Evolutionary conservation across 1,140 invertebrate genomes (phyloP), one percentile per base, ranked within the genome.

Genomic region (Tetragonula clypearis): DNA sequence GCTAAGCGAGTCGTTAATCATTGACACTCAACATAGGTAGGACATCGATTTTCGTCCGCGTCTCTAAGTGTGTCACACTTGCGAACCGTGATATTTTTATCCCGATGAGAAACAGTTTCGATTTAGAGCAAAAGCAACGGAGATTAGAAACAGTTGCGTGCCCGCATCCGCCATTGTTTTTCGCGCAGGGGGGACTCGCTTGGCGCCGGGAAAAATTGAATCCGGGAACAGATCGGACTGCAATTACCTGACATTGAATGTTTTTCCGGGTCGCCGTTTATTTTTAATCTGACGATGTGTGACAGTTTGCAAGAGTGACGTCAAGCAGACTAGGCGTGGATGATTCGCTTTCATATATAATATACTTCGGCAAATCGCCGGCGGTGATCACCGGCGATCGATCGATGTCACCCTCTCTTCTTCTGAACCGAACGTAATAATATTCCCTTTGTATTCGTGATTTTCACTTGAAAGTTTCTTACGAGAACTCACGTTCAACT

Each of bases 281-380:
- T 90, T 90, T 90, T 90, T 90, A 90, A 90, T 89, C 66, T 56
- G n/a, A 41, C 62, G 74, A n/a, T 60, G 23, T 60, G 23, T 60
- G 30, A 75, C 68, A 71, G 83, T 81, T 77, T 65, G 74, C 62
- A 71, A 79, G 81, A 66, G 53, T 89, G 88, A 90, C 88, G 88
- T 90, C 85, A 89, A 89, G 75, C 88, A 66, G 82, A 23, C 88
- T 89, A 86, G 81, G 74, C 85, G 66, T 80, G 81, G 84, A 89
- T 89, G 88, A 86, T 84, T 84, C 65, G 88, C 65, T 83, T 62
- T 65, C 35, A 58, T 82, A 62, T 75, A 84, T 83, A 79, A 58
- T 68, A 58, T 68, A 76, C 41, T 49, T 49, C 41, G 41, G 41
- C 41, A 49, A 49, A 49, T 49, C 41, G 41, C 41, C 8, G 41